phyloP scores from a whole-genome alignment of 2,888 invertebrate species.

The Molorchus minor region DNA sequence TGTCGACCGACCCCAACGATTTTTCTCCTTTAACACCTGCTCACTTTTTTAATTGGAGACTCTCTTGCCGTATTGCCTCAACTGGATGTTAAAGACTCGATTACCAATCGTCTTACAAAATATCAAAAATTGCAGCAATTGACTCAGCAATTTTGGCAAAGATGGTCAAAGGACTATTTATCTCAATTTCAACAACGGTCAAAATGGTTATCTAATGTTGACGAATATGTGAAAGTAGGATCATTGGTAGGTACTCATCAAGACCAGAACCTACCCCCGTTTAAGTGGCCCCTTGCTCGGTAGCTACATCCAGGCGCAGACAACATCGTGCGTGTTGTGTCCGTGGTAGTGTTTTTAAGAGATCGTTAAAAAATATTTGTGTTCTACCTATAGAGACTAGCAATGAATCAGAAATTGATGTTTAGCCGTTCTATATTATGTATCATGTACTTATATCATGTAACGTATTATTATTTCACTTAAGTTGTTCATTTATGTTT shows the following conservation, averaged over 20 bases:
- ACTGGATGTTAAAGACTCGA: neutral
- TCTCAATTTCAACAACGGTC: conserved; percentile 14
- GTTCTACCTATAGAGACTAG: conserved; percentile 10
- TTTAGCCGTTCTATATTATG: no score
- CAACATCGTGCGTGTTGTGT: conserved; percentile 24
- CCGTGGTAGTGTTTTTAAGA: conserved; percentile 23
- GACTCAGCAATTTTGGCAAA: conserved; percentile 21
- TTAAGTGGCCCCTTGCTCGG: conserved; percentile 27
- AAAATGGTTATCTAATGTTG: conserved; percentile 3
- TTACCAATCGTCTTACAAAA: neutral
- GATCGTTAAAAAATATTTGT: conserved; percentile 15
- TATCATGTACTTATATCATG: no score
- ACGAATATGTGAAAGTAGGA: conserved; percentile 6
- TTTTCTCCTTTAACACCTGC: conserved; percentile 8
- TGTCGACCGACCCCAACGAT: neutral
- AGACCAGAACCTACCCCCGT: conserved; percentile 25
- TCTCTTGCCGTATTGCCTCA: conserved; percentile 7
- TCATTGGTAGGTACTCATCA: conserved; percentile 22
- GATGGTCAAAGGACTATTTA: conserved; percentile 23
- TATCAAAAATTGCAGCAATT: conserved; percentile 20
- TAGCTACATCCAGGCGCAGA: conserved; percentile 20
- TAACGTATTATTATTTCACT: no score
- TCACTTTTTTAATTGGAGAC: conserved; percentile 23
- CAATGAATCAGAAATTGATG: neutral
- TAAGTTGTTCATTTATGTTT: no score